phyloP scores from a whole-genome alignment of 2,888 invertebrate species.

The Iphiclides podalirius region DNA sequence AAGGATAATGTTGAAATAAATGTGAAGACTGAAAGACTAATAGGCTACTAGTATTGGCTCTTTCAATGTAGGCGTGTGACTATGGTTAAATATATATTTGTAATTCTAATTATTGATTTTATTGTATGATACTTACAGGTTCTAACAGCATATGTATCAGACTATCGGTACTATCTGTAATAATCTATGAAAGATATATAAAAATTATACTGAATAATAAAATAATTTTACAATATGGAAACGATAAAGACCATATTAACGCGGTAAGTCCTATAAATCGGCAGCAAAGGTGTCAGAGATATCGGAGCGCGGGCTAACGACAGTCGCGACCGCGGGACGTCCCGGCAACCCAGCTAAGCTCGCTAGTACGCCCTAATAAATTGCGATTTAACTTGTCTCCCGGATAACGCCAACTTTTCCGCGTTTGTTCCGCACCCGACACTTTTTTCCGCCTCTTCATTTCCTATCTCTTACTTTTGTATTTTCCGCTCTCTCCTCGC shows the following conservation, averaged over 20 bases:
- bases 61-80: too few relatives aligned
- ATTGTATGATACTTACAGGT: too few relatives aligned
- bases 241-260: conserved; percentile 8
- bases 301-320: conserved; percentile 20
- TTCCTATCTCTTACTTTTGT: conserved; percentile 81
- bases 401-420: conserved; percentile 79
- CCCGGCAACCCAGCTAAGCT: conserved; percentile 55
- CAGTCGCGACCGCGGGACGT: conserved; percentile 28
- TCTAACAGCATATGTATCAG: too few relatives aligned
- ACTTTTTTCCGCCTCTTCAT: conserved; percentile 80
- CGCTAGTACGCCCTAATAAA: conserved; percentile 76
- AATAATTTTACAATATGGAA: too few relatives aligned
- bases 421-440: conserved; percentile 78
- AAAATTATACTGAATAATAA: too few relatives aligned
- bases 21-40: too few relatives aligned
- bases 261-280: conserved; percentile 35
- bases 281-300: conserved; percentile 14
- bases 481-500: conserved; percentile 75
- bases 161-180: too few relatives aligned
- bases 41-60: too few relatives aligned
- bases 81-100: too few relatives aligned
- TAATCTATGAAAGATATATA: too few relatives aligned
- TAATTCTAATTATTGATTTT: too few relatives aligned
- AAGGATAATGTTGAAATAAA: too few relatives aligned
- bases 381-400: conserved; percentile 80